phyloP scores from a whole-genome alignment of 37 sponge, comb jelly and placozoan species.

The Beroe ovata region DNA sequence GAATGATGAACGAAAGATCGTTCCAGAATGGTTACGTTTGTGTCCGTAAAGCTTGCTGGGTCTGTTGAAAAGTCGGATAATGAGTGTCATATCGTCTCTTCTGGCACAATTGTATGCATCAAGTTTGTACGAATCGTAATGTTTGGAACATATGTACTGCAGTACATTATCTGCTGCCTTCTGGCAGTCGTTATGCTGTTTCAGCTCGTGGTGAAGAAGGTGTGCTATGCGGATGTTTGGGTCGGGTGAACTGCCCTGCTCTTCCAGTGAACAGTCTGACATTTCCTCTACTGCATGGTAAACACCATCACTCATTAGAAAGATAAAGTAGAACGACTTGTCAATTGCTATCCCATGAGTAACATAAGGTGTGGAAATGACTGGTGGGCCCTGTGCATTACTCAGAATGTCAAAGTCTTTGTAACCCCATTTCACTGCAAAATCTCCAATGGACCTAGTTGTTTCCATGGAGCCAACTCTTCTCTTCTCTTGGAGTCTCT shows the following conservation, averaged over 20 bases:
- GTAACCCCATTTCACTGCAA: constrained; percentile 85
- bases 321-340: constrained; percentile 46
- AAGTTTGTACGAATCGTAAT: constrained; percentile 1
- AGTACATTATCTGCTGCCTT: constrained; percentile 48
- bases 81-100: constrained; percentile 54
- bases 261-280: constrained; percentile 28
- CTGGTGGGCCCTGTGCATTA: constrained; percentile 15
- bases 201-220: constrained; percentile 42
- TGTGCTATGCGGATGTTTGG: constrained; percentile 58
- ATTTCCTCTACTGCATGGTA: constrained; percentile 63
- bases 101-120: not conserved
- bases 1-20: constrained; percentile 52
- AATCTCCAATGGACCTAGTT: constrained; percentile 92
- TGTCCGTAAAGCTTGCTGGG: constrained; percentile 34
- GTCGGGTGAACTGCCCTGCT: not conserved
- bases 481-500: constrained; percentile 71
- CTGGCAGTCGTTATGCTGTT: constrained; percentile 39
- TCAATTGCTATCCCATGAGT: not conserved
- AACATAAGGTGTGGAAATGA: constrained; percentile 21
- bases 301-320: constrained; percentile 65
- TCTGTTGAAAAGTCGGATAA: constrained; percentile 31
- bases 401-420: constrained; percentile 84
- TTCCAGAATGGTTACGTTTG: constrained; percentile 64
- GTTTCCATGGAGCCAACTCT: constrained; percentile 88
- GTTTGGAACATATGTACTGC: constrained; percentile 11